Conservation (phyloP, 2,888 invertebrate genomes). For the Pollenia angustigena region DNA sequence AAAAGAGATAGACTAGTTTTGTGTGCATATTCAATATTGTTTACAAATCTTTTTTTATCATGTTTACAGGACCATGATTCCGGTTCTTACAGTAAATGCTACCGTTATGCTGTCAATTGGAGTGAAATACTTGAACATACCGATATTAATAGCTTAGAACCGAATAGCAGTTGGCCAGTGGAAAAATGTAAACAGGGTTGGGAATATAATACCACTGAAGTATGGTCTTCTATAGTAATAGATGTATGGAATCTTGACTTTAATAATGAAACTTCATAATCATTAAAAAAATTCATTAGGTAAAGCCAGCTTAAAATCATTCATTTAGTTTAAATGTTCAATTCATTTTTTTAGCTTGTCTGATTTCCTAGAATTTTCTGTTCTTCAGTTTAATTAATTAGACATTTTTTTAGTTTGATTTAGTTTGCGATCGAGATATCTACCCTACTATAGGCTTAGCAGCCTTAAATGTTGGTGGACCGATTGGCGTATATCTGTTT, state of each 20-base stretch:
- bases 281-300: constrained; percentile 57
- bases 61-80: constrained; percentile 80
- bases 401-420: constrained; percentile 88
- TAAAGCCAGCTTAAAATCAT: constrained; percentile 58
- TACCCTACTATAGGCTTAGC: constrained; percentile 95
- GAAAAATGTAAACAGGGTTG: constrained; percentile 91
- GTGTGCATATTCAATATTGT: constrained; percentile 46
- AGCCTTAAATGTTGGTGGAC: constrained; percentile 94
- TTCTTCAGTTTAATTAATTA: background rate
- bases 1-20: constrained; percentile 41
- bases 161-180: constrained; percentile 87
- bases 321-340: background rate
- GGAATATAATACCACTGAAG: constrained; percentile 89
- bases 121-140: constrained; percentile 84
- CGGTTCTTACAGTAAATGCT: constrained; percentile 88
- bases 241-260: constrained; percentile 87
- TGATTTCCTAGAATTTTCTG: background rate
- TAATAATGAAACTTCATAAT: background rate
- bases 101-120: constrained; percentile 91
- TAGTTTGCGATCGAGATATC: constrained; percentile 94
- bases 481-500: constrained; percentile 95
- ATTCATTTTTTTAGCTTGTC: constrained; percentile 17
- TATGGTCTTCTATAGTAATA: constrained; percentile 92
- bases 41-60: constrained; percentile 35
- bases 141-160: constrained; percentile 80